Conservation (phyloP, 2,113 vertebrate genomes). For the Rhineura floridana region DNA sequence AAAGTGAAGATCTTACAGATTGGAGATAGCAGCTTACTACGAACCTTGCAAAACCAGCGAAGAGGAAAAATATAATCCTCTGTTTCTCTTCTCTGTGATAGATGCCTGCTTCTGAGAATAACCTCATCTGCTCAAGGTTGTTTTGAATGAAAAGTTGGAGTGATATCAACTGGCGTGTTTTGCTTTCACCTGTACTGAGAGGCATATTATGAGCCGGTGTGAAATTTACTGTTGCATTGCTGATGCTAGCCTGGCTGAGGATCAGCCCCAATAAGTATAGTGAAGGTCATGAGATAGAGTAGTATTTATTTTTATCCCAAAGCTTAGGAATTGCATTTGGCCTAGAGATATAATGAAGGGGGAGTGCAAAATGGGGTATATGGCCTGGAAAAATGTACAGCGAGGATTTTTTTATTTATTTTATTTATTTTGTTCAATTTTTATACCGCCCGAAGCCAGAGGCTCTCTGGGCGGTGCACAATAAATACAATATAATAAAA, state of each 20-base stretch:
- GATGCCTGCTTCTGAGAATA: background rate
- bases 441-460: too few relatives aligned
- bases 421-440: too few relatives aligned
- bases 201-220: background rate
- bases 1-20: slow-evolving; percentile 24
- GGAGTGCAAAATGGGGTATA: background rate
- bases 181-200: background rate
- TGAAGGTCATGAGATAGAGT: background rate
- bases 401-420: background rate
- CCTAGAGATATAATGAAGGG: background rate
- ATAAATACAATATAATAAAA: too few relatives aligned
- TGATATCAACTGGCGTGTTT: background rate
- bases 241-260: background rate
- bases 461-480: too few relatives aligned
- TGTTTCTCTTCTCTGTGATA: slow-evolving; percentile 3
- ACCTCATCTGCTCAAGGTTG: slow-evolving; percentile 8
- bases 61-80: background rate
- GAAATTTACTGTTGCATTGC: background rate
- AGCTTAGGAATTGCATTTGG: background rate
- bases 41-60: slow-evolving; percentile 10
- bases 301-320: background rate
- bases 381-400: background rate
- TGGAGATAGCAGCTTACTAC: slow-evolving; percentile 12
- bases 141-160: background rate
- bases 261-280: background rate